Percentiles rank a stretch among this genome's conserved stretches.
These are phyloP conservation scores for Catharus minimus DNA, from an alignment of 2,113 vertebrate species.

Conservation along the genomic window DNA sequence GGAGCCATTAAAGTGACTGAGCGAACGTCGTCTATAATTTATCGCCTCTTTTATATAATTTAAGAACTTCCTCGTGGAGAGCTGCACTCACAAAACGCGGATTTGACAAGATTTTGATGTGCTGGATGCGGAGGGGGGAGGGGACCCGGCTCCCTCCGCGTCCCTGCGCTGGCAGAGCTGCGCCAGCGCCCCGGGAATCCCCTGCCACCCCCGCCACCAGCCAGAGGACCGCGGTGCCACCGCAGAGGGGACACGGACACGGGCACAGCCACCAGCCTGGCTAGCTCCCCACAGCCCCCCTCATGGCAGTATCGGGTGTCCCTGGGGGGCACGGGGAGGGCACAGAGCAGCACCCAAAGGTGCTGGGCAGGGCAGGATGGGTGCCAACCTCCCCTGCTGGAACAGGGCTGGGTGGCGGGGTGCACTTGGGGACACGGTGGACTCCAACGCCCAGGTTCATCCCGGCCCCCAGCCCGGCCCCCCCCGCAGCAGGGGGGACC, in stretches of 20 bases:
- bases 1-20: conserved; percentile 61
- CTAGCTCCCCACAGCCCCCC: background rate
- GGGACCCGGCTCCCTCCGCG: background rate
- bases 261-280: background rate
- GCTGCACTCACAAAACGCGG: conserved; percentile 30
- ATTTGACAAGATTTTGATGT: conserved; percentile 39
- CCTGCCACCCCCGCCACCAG: background rate
- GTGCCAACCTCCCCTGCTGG: background rate
- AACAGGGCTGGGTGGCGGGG: background rate
- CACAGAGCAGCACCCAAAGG: background rate
- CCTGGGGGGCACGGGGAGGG: background rate
- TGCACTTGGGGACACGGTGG: background rate
- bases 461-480: background rate
- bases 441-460: background rate
- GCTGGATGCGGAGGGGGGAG: background rate
- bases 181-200: background rate
- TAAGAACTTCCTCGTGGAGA: conserved; percentile 64
- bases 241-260: background rate
- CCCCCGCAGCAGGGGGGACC: background rate
- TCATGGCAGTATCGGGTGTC: accelerated
- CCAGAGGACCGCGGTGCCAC: background rate
- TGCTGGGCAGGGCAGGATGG: background rate
- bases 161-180: background rate
- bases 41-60: conserved; percentile 70
- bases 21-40: conserved; percentile 63